Base-by-base conservation (phyloP, 2,113 vertebrate genomes). In the Sarotherodon lohbergeri region DNA sequence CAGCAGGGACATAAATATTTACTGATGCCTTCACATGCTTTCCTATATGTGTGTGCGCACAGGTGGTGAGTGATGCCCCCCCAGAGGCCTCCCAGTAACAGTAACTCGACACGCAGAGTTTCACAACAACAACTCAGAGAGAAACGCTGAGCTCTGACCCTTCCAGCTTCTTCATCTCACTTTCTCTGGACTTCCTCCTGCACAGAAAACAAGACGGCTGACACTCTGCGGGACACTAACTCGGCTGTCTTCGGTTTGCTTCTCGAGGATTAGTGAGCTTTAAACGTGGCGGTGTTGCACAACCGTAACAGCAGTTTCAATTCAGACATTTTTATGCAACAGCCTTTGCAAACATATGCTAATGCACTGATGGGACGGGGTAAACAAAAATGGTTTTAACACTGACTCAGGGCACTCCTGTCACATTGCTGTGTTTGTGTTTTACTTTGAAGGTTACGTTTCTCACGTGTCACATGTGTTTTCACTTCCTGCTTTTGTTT, bases 91-190 rank as follows among this genome's bases (percentile, higher is more conserved):
- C 86, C n/a, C 48, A 82, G 73, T 39, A 81, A 88, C 87, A 83
- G 92, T 91, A 95, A 95, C 90, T 78, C 9, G 68, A 95, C 86
- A 89, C 83, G 22, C 76, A 91, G 87, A 91, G 91, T 94, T 92
- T 91, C 92, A 91, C 71, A 94, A 92, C 78, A 93, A 88, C 85
- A 55, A 48, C 89, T 55, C 4, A 7, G 17, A 83, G 81, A 84
- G 29, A 84, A 71, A 85, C 39, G 10, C 88, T 54, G 50, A 3
- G 13, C 54, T 87, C n/a, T 86, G 87, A 90, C 86, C 85, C 36
- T 73, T 71, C 57, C 29, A 1, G 54, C 78, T 85, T 79, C 68
- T 87, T 84, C 81, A 8, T 80, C 43, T 19, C 34, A 36, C 50
- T 34, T 66, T 56, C 80, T 32, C 86, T 4, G 34, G 9, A 78